Conservation (phyloP, 2,888 invertebrate genomes). For the Melinaea marsaeus region DNA sequence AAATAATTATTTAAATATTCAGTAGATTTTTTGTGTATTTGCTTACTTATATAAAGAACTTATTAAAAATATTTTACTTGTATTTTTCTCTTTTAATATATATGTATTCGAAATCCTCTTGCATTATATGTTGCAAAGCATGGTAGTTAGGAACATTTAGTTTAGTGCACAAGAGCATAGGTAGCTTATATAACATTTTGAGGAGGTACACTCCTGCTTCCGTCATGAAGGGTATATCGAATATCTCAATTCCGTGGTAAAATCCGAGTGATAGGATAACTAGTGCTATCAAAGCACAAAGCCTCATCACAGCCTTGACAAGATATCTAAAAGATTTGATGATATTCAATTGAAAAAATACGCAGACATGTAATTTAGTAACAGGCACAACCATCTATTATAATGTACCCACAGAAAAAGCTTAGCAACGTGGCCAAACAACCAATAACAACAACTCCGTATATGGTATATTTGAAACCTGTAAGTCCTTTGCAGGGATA, state of each 20-base stretch:
- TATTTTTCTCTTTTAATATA: slow-evolving; percentile 44
- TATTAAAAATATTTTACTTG: slow-evolving; percentile 36
- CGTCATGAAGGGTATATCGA: slow-evolving; percentile 43
- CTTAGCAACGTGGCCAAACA: no score
- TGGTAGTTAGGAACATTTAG: slow-evolving; percentile 42
- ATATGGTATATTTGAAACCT: no score
- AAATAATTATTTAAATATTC: no score
- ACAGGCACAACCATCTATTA: no score
- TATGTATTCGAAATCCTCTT: slow-evolving; percentile 49
- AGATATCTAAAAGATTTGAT: slow-evolving; percentile 37
- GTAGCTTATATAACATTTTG: slow-evolving; percentile 44
- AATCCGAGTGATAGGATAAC: slow-evolving; percentile 28
- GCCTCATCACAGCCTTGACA: slow-evolving; percentile 27
- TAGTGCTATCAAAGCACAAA: slow-evolving; percentile 28
- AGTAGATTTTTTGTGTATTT: background rate
- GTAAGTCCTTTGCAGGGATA: no score
- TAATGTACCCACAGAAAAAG: no score
- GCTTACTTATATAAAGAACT: background rate
- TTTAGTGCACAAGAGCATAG: slow-evolving; percentile 43
- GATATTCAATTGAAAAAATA: slow-evolving; percentile 37
- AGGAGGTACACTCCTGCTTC: slow-evolving; percentile 49
- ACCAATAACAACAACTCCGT: no score
- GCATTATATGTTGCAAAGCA: slow-evolving; percentile 41
- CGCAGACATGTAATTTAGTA: no score
- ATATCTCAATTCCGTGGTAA: slow-evolving; percentile 37